A percentile compares a stretch with the other conserved stretches of the same genome.
These are phyloP conservation scores for Leptarthrus brevirostris DNA, from an alignment of 2,888 invertebrate species.

Conservation along the genomic window DNA sequence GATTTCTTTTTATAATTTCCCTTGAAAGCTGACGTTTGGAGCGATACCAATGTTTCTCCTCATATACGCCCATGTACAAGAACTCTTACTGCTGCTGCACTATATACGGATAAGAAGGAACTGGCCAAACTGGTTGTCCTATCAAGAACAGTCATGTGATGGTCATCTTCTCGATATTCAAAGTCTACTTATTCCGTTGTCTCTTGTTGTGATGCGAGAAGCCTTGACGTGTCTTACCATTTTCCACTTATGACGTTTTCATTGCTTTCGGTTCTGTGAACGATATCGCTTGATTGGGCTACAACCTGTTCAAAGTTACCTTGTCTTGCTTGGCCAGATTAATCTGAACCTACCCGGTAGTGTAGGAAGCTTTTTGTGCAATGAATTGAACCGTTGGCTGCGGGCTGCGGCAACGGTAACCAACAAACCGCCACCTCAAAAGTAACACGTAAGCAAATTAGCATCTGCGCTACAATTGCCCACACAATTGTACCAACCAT, in stretches of 20 bases:
- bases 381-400: constrained; percentile 48
- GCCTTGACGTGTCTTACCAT: constrained; percentile 23
- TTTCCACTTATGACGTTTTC: constrained; percentile 17
- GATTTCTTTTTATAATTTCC: constrained; percentile 44
- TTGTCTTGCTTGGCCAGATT: neutral
- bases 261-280: neutral
- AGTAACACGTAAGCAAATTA: constrained; percentile 47
- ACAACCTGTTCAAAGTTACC: neutral
- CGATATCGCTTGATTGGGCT: neutral
- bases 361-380: constrained; percentile 44
- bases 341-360: neutral
- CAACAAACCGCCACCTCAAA: constrained; percentile 39
- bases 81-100: constrained; percentile 35
- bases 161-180: constrained; percentile 9
- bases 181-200: no score
- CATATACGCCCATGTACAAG: neutral
- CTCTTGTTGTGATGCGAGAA: neutral
- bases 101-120: constrained; percentile 35
- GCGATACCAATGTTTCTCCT: neutral
- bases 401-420: constrained; percentile 47
- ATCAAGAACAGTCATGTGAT: constrained; percentile 30
- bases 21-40: constrained; percentile 10
- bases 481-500: constrained; percentile 3
- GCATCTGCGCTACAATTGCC: constrained; percentile 35
- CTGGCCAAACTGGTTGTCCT: constrained; percentile 30